Conservation (phyloP, 1,140 invertebrate genomes). For the Centruroides sculpturatus region DNA sequence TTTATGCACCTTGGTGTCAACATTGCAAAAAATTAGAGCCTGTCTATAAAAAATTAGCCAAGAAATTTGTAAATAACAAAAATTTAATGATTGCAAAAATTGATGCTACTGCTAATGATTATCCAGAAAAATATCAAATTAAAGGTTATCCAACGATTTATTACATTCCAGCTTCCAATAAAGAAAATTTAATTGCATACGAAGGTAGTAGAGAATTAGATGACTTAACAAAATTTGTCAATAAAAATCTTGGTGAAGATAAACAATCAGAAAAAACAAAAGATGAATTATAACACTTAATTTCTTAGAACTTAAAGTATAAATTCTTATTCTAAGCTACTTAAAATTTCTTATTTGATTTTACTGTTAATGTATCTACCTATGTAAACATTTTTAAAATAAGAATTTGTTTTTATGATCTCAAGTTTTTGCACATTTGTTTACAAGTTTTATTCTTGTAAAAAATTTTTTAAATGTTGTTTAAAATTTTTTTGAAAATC, state of each 20-base stretch:
- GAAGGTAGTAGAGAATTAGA: slow-evolving; percentile 32
- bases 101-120: slow-evolving; percentile 37
- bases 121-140: slow-evolving; percentile 32
- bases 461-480: too few relatives aligned
- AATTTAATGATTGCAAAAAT: slow-evolving; percentile 36
- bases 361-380: too few relatives aligned
- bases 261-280: not conserved
- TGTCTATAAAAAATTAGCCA: slow-evolving; percentile 30
- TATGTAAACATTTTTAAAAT: too few relatives aligned
- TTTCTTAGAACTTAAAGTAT: too few relatives aligned
- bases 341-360: too few relatives aligned
- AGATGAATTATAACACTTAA: slow-evolving; percentile 15
- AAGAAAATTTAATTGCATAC: slow-evolving; percentile 31
- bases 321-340: too few relatives aligned
- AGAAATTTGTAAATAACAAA: slow-evolving; percentile 24
- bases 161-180: slow-evolving; percentile 32
- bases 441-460: too few relatives aligned
- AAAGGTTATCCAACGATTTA: slow-evolving; percentile 39
- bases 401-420: too few relatives aligned
- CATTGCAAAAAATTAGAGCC: slow-evolving; percentile 35
- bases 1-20: slow-evolving; percentile 39
- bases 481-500: too few relatives aligned
- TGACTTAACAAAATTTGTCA: slow-evolving; percentile 24
- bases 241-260: slow-evolving; percentile 10
- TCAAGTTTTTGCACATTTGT: too few relatives aligned